Percentiles rank a stretch among this genome's conserved stretches.
Conservation (phyloP, 2,113 vertebrate genomes). For the Dicentrarchus labrax region DNA sequence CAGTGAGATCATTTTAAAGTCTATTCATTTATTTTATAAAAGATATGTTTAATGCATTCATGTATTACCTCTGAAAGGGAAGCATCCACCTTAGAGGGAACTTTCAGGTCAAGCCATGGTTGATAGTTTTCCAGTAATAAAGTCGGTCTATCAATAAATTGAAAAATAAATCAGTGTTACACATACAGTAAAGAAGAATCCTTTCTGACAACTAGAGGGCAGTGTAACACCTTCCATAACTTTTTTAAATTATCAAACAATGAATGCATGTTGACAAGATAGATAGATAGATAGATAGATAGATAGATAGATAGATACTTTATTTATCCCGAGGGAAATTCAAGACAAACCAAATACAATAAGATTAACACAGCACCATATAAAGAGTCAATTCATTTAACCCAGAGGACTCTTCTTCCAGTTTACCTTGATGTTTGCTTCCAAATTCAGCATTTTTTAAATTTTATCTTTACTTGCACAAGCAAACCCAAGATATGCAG, state of each 20-base stretch:
- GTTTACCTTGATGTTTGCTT: background rate
- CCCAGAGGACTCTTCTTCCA: background rate
- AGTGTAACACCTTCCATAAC: constrained; percentile 8
- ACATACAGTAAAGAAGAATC: background rate
- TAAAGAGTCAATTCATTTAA: background rate
- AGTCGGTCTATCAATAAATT: constrained; percentile 86
- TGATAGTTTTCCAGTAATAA: constrained; percentile 97
- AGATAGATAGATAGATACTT: too few relatives aligned
- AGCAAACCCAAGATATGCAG: background rate
- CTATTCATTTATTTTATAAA: background rate
- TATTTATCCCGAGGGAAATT: too few relatives aligned
- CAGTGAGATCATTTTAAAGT: background rate
- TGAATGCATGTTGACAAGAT: background rate
- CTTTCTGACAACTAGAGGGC: constrained; percentile 43
- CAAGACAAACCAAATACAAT: background rate
- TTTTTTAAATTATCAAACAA: background rate
- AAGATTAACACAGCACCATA: background rate
- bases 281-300: too few relatives aligned
- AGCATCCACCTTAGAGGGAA: constrained; percentile 95
- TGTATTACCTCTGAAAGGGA: constrained; percentile 94
- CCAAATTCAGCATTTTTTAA: background rate
- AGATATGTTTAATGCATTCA: background rate
- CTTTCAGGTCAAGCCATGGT: constrained; percentile 94
- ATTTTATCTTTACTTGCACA: background rate
- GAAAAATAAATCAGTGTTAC: background rate